A percentile compares a stretch with the other conserved stretches of the same genome.
These are phyloP conservation scores for Onychomys arenicola DNA, from an alignment of 2,797 vertebrate genomes.

Conservation along the genomic window DNA sequence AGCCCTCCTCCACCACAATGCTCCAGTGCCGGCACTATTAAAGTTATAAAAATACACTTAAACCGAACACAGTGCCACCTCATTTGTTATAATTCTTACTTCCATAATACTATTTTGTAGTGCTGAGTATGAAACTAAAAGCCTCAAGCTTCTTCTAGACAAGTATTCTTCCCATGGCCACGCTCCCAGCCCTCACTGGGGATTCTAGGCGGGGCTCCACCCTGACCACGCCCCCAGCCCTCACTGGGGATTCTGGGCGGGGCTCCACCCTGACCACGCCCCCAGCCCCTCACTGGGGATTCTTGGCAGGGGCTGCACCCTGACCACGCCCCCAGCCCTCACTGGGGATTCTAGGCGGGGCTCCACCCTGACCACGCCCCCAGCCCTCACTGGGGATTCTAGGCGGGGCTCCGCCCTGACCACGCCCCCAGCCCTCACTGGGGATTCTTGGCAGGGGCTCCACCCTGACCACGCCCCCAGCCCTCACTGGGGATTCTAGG, in stretches of 20 bases:
- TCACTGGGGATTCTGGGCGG: background rate
- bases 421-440: background rate
- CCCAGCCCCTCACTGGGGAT: background rate
- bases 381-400: background rate
- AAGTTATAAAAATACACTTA: background rate
- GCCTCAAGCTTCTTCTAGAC: background rate
- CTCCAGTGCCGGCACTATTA: fast-evolving
- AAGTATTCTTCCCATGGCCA: background rate
- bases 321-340: background rate
- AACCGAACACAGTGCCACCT: background rate
- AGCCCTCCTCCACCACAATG: background rate
- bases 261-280: background rate
- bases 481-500: background rate
- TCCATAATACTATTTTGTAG: background rate
- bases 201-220: background rate
- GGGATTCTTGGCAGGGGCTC: background rate
- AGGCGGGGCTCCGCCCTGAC: background rate
- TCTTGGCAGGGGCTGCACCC: background rate
- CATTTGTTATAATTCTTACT: background rate
- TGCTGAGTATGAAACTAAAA: background rate
- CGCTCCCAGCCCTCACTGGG: background rate
- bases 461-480: too few species aligned
- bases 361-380: background rate
- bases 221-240: too few species aligned
- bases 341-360: background rate